Percentiles rank a stretch among this genome's conserved stretches.
These are phyloP conservation scores for Hirtodrosophila trivittata DNA, from an alignment of 2,888 invertebrate species.

Conservation along the genomic window DNA sequence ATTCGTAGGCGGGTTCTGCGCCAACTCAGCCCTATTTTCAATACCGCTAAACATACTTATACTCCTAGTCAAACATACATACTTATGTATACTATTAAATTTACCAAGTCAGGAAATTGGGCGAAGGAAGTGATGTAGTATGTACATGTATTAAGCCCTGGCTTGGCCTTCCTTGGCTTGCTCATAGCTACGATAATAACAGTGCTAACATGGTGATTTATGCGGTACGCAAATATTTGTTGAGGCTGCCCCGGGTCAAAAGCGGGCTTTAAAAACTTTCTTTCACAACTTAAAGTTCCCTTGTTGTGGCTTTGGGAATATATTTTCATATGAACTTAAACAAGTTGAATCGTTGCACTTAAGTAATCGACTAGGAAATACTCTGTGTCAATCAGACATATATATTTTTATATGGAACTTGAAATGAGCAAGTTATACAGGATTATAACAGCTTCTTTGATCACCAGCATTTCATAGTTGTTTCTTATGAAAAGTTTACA, in stretches of 20 bases:
- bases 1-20: constrained; percentile 44
- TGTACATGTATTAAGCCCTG: constrained; percentile 7
- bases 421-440: too few relatives aligned
- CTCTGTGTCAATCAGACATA: too few relatives aligned
- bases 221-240: constrained; percentile 63
- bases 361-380: too few relatives aligned
- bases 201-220: constrained; percentile 71
- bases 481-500: too few relatives aligned
- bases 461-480: too few relatives aligned
- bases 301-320: not conserved
- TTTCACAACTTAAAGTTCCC: constrained; percentile 38
- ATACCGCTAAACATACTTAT: constrained; percentile 3
- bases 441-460: too few relatives aligned
- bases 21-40: constrained; percentile 39
- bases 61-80: constrained; percentile 7
- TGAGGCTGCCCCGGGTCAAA: constrained; percentile 31
- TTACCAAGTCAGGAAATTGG: constrained; percentile 48
- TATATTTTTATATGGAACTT: too few relatives aligned
- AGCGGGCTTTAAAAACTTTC: constrained; percentile 38
- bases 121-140: constrained; percentile 46
- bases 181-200: constrained; percentile 63
- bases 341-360: not conserved
- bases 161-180: constrained; percentile 5
- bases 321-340: not conserved
- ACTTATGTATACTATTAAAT: constrained; percentile 26